Percentiles rank a stretch among this genome's conserved stretches.
These are phyloP conservation scores for Grammomys dolichurus DNA, from an alignment of 2,113 vertebrate genomes.

Conservation along the genomic window DNA sequence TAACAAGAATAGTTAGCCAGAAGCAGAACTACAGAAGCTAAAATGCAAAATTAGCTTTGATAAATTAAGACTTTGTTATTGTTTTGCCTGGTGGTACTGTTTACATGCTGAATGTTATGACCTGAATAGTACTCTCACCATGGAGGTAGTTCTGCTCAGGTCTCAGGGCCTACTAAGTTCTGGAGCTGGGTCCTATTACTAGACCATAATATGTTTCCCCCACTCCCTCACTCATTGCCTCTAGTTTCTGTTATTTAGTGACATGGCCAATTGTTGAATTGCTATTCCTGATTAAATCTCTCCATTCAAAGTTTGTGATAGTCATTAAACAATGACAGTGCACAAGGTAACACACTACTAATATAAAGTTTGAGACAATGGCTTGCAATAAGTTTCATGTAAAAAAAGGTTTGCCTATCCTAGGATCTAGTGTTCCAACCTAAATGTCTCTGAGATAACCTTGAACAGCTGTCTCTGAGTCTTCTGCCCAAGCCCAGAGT, in stretches of 20 bases:
- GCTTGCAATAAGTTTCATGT: constrained; percentile 38
- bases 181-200: neutral
- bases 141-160: neutral
- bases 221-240: neutral
- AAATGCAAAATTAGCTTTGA: neutral
- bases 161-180: neutral
- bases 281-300: constrained; percentile 44
- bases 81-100: neutral
- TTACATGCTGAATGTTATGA: neutral
- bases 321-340: constrained; percentile 45
- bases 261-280: constrained; percentile 56
- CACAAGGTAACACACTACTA: neutral
- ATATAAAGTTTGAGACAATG: constrained; percentile 52
- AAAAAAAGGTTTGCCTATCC: constrained; percentile 45
- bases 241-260: constrained; percentile 26
- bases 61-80: neutral
- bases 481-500: constrained; percentile 5
- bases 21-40: neutral
- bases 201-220: neutral
- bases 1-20: neutral
- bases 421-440: constrained; percentile 27
- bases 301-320: constrained; percentile 72
- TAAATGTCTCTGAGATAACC: neutral
- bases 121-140: neutral
- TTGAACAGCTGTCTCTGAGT: neutral